Percentiles rank a stretch among this genome's conserved stretches.
Conservation (phyloP, 2,797 vertebrate genomes). For the Megaceryle alcyon region DNA sequence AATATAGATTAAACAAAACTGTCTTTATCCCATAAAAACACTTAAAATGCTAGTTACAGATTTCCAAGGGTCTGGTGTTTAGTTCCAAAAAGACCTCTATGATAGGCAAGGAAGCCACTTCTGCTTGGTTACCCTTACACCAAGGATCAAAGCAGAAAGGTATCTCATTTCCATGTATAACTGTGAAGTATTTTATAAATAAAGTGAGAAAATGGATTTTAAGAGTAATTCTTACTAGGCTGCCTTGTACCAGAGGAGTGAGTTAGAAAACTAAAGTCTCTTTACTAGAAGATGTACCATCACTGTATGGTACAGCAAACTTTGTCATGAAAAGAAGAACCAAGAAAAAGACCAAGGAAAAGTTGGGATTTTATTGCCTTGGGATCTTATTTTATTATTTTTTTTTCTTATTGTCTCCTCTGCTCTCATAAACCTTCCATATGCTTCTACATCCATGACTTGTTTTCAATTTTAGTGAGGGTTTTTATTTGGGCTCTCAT, state of each 20-base stretch:
- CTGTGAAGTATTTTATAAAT: slow-evolving; percentile 37
- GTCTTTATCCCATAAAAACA: not conserved
- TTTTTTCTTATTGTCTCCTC: not conserved
- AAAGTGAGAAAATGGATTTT: slow-evolving; percentile 5
- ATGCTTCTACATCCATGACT: slow-evolving; percentile 39
- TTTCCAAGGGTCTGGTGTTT: not conserved
- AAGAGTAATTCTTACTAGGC: not conserved
- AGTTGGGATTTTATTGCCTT: slow-evolving; percentile 40
- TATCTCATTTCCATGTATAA: slow-evolving; percentile 28
- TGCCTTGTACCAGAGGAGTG: not conserved
- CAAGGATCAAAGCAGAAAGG: slow-evolving; percentile 39
- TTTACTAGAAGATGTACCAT: not conserved
- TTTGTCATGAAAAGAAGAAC: not conserved
- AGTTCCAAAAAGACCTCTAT: slow-evolving; percentile 11
- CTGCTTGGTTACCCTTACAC: not conserved
- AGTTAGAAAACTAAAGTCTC: not conserved
- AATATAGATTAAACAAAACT: slow-evolving; percentile 28
- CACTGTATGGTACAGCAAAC: not conserved
- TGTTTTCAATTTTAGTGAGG: slow-evolving; percentile 64
- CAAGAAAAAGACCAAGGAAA: not conserved
- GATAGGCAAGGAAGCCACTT: not conserved
- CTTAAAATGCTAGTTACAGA: not conserved
- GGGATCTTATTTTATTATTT: not conserved
- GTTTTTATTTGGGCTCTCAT: slow-evolving; percentile 63
- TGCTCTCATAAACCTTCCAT: slow-evolving; percentile 52